Percentiles rank a stretch among this genome's conserved stretches.
phyloP scores from a whole-genome alignment of 2,797 vertebrate species.

The Merluccius polli region DNA sequence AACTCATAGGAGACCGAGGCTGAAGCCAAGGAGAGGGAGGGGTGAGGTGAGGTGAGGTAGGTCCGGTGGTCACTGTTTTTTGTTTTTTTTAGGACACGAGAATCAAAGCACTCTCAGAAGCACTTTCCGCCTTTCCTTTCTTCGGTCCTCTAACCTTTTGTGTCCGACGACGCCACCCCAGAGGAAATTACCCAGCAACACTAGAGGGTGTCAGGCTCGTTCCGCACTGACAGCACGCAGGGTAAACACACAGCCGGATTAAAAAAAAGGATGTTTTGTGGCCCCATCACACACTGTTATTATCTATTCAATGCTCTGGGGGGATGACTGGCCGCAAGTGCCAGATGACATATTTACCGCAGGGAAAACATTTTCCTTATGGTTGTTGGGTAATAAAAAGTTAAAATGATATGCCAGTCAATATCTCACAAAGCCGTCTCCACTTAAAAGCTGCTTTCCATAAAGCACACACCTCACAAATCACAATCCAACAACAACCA shows the following conservation, averaged over 20 bases:
- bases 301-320: neutral
- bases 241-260: neutral
- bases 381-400: too few species aligned
- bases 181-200: neutral
- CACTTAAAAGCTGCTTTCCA: too few species aligned
- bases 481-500: too few species aligned
- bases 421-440: too few species aligned
- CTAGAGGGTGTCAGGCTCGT: neutral
- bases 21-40: constrained; percentile 23
- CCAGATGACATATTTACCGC: too few species aligned
- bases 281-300: neutral
- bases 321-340: too few species aligned
- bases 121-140: neutral
- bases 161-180: too few species aligned
- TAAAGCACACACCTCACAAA: too few species aligned
- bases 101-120: neutral
- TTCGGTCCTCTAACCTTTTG: neutral
- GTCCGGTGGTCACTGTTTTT: neutral
- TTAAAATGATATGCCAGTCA: too few species aligned
- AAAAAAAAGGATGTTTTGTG: neutral
- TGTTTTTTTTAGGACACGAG: neutral
- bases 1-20: neutral
- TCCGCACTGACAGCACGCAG: neutral
- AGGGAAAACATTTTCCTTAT: too few species aligned
- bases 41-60: neutral